A percentile compares a stretch with the other conserved stretches of the same genome.
These are phyloP conservation scores for Tetramorium parvispinum DNA, from an alignment of 1,140 invertebrate genomes.

Conservation along the genomic window DNA sequence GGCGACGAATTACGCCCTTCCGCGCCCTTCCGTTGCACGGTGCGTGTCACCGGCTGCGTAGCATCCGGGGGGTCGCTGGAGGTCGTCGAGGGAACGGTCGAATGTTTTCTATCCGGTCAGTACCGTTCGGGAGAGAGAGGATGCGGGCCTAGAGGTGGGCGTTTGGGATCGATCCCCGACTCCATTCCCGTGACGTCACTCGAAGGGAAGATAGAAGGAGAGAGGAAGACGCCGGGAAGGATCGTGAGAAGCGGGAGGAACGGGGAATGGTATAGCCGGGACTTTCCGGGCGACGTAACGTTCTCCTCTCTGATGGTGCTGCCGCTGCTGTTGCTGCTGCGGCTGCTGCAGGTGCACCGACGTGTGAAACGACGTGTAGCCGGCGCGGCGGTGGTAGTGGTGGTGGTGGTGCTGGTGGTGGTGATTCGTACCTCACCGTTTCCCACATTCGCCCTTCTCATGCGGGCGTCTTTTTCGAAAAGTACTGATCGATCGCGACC, in stretches of 20 bases:
- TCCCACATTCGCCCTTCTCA: not conserved
- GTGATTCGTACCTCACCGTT: conserved; percentile 29
- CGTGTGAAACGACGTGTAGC: conserved; percentile 60
- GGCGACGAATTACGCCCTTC: conserved; percentile 49
- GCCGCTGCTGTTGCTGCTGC: conserved; percentile 32
- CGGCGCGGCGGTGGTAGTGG: not conserved
- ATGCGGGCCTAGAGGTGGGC: conserved; percentile 50
- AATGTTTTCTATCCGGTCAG: conserved; percentile 70
- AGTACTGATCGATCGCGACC: conserved; percentile 64
- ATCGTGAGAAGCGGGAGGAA: not conserved
- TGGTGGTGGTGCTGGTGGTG: conserved; percentile 22
- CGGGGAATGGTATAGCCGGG: conserved; percentile 52
- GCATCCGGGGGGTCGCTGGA: conserved; percentile 31
- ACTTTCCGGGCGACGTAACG: conserved; percentile 58
- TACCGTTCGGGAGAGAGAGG: conserved; percentile 46
- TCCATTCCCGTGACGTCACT: conserved; percentile 74
- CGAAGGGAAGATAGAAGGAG: conserved; percentile 41
- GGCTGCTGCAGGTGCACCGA: conserved; percentile 32
- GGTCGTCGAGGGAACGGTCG: conserved; percentile 40
- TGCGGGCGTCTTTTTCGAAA: conserved; percentile 57
- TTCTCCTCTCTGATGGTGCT: conserved; percentile 53
- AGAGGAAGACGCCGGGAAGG: conserved; percentile 31
- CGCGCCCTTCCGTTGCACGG: not conserved
- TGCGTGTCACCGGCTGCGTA: conserved; percentile 31
- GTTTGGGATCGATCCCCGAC: conserved; percentile 73